Conservation (phyloP, 37 sponge, comb jelly and placozoan species). For the Bolinopsis microptera region DNA sequence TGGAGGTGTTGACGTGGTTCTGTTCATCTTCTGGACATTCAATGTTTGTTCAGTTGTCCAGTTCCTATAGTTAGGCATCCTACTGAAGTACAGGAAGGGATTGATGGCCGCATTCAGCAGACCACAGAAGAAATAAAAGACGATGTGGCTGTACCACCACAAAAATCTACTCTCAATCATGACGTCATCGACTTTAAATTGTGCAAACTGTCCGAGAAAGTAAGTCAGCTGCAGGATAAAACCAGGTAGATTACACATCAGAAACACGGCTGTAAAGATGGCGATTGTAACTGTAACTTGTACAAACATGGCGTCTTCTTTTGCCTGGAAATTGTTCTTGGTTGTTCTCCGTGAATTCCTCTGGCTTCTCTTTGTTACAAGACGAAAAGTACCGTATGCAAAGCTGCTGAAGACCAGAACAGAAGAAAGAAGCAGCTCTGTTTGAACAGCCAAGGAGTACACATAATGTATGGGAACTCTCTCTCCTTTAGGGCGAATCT, state of each 20-base stretch:
- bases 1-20: not conserved
- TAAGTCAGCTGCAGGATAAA: not conserved
- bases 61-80: not conserved
- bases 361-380: not conserved
- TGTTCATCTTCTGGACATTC: not conserved
- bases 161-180: not conserved
- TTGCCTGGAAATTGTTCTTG: not conserved
- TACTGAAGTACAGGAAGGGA: not conserved
- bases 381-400: not conserved
- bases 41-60: not conserved
- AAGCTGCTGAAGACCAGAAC: not conserved
- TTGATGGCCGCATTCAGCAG: not conserved
- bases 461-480: not conserved
- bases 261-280: not conserved
- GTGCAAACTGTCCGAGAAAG: not conserved
- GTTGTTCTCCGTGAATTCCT: not conserved
- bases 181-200: too few species aligned
- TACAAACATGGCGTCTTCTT: not conserved
- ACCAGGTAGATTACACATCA: not conserved
- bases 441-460: not conserved
- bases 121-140: not conserved
- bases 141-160: not conserved
- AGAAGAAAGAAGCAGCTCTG: not conserved
- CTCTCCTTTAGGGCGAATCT: not conserved
- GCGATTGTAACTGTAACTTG: not conserved